Conservation (phyloP, 2,113 vertebrate species). For the Halichoeres trimaculatus region DNA sequence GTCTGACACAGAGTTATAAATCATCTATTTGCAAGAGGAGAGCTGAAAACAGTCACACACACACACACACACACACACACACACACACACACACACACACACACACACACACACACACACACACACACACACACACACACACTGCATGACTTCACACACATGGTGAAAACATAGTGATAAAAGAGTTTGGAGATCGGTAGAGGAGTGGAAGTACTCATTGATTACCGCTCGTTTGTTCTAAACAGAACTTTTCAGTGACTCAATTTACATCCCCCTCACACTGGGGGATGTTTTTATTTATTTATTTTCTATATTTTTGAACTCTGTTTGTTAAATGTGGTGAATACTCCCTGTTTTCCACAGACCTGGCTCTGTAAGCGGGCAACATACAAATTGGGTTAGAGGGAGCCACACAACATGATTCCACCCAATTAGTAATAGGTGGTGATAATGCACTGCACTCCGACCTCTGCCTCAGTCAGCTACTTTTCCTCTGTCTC, state of each 20-base stretch:
- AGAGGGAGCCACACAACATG: not conserved
- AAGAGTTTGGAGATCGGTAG: not conserved
- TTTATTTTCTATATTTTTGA: too few relatives aligned
- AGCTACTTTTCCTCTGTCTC: not conserved
- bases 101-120: slow-evolving; percentile 28
- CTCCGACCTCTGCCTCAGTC: not conserved
- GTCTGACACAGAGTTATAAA: slow-evolving; percentile 28
- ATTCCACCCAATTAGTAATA: not conserved
- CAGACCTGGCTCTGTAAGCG: not conserved
- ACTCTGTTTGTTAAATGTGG: not conserved
- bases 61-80: not conserved
- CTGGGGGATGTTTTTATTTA: too few relatives aligned
- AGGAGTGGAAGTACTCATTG: not conserved
- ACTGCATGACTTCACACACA: not conserved
- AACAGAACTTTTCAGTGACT: not conserved
- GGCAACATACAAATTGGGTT: not conserved
- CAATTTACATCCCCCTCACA: too few relatives aligned
- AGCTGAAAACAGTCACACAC: slow-evolving; percentile 22
- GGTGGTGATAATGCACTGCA: not conserved
- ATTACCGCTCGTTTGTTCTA: not conserved
- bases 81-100: not conserved
- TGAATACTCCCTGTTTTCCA: not conserved
- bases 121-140: slow-evolving; percentile 5
- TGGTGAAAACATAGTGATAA: not conserved
- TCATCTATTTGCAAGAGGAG: slow-evolving; percentile 18